These are phyloP conservation scores for Coptodon bakossiorum DNA, from an alignment of 2,113 vertebrate genomes.

Conservation along the genomic window DNA sequence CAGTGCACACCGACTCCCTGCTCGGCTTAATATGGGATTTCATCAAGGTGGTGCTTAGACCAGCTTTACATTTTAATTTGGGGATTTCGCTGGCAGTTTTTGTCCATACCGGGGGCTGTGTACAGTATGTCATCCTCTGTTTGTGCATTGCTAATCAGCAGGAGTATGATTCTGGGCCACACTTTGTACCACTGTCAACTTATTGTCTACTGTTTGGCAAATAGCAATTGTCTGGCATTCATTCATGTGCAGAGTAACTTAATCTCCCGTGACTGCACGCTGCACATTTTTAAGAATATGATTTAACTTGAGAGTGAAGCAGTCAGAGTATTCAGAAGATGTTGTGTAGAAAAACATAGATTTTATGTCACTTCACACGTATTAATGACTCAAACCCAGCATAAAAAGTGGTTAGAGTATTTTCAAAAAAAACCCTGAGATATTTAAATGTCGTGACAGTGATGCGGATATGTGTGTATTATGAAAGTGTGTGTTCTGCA, in stretches of 20 bases:
- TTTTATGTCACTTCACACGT: background rate
- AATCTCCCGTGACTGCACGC: background rate
- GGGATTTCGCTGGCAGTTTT: slow-evolving; percentile 31
- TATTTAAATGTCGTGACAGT: background rate
- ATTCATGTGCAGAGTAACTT: slow-evolving; percentile 6
- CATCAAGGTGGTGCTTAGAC: slow-evolving; percentile 61
- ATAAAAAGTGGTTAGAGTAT: background rate
- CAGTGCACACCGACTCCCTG: slow-evolving; percentile 49
- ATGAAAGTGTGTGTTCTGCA: background rate
- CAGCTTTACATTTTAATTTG: slow-evolving; percentile 69
- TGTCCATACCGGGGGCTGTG: background rate
- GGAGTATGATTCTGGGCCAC: slow-evolving; percentile 7
- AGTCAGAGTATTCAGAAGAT: background rate
- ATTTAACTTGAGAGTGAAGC: background rate
- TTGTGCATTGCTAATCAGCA: slow-evolving; percentile 10
- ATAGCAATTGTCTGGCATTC: slow-evolving; percentile 1
- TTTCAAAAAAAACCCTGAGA: accelerated
- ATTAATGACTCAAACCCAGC: background rate
- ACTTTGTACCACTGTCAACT: slow-evolving; percentile 14
- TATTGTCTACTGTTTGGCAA: slow-evolving; percentile 5
- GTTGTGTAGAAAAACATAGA: background rate
- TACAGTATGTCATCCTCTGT: slow-evolving; percentile 1
- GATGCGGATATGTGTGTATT: background rate
- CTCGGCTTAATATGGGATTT: slow-evolving; percentile 61
- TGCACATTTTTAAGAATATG: background rate